A percentile compares a stretch with the other conserved stretches of the same genome.
These are phyloP conservation scores for Typhlichthys subterraneus DNA, from an alignment of 2,797 vertebrate genomes.

Conservation along the genomic window DNA sequence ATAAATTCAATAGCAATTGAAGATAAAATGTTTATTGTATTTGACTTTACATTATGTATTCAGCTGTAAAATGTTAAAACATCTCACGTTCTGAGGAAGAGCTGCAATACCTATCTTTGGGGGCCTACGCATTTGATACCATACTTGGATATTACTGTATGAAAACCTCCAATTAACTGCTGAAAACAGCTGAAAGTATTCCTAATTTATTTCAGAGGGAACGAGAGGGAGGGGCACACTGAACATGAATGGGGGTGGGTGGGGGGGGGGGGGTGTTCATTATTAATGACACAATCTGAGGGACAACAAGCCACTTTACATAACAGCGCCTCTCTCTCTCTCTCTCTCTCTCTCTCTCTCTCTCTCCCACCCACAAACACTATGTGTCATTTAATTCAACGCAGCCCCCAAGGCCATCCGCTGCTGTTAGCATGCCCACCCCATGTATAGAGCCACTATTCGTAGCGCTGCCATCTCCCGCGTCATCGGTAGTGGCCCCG, in stretches of 20 bases:
- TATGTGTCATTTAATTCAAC: constrained; percentile 27
- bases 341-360: constrained; percentile 23
- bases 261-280: constrained; percentile 67
- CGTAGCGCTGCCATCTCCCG: constrained; percentile 35
- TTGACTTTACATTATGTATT: no score
- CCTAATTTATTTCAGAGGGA: constrained; percentile 84
- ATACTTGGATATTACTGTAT: no score
- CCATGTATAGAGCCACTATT: constrained; percentile 23
- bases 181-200: constrained; percentile 72
- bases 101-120: no score
- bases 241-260: constrained; percentile 67
- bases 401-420: constrained; percentile 23
- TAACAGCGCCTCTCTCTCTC: constrained; percentile 67
- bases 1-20: no score
- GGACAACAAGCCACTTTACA: constrained; percentile 76
- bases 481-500: constrained; percentile 36
- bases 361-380: constrained; percentile 13
- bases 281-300: constrained; percentile 81
- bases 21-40: no score
- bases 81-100: no score
- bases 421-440: constrained; percentile 11
- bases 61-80: no score
- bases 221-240: constrained; percentile 70
- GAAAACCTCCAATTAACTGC: no score
- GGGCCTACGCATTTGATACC: no score